Evolutionary conservation across 2,797 vertebrate genomes (phyloP), one percentile per base, ranked within the genome.

Genomic region (Takifugu rubripes): DNA sequence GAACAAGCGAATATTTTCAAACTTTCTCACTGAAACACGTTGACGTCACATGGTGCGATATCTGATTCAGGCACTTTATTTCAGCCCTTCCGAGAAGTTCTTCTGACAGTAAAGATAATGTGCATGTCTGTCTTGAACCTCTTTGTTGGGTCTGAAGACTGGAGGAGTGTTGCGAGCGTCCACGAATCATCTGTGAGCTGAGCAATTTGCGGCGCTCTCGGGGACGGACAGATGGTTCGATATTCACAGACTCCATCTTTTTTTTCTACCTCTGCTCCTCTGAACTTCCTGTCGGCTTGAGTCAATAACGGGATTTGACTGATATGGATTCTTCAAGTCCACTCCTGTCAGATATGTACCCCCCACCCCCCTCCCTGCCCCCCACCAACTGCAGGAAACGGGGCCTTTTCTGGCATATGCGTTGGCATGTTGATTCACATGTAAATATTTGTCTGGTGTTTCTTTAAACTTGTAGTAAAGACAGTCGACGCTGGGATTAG

Each of bases 141-240:
- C 33, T 33, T 2, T 8, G 33, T 33, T 2, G 33, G 33, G 5
- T 33, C 33, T 33, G 33, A 11, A 33, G 33, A 11, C 2, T 3
- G 11, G 36, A 40, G 36, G 8, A 40, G 36, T 12, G 36, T 40
- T 40, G 36, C 33, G 12, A 40, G 36, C 43, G 27, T 27, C 48
- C 59, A 2, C 6, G 3, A 21, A 21, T 21, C 21, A 21, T 67
- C 40, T 49, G 63, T 5, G 61, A 51, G 54, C 61, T 70, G 55
- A 25, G 49, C 54, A 16, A 58, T 58, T 25, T 47, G 51, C 60
- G 45, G 45, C 68, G 49, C 65, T 61, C 44, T 70, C 53, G 45
- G 50, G 45, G 75, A 69, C 69, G 29, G 68, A 73, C 78, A 84
- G 82, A 82, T 82, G 78, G 76, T 82, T 79, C 81, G 66, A 78